Base-by-base conservation (phyloP, 53 echinoderm and acorn worm genomes). In the Antedon mediterranea region DNA sequence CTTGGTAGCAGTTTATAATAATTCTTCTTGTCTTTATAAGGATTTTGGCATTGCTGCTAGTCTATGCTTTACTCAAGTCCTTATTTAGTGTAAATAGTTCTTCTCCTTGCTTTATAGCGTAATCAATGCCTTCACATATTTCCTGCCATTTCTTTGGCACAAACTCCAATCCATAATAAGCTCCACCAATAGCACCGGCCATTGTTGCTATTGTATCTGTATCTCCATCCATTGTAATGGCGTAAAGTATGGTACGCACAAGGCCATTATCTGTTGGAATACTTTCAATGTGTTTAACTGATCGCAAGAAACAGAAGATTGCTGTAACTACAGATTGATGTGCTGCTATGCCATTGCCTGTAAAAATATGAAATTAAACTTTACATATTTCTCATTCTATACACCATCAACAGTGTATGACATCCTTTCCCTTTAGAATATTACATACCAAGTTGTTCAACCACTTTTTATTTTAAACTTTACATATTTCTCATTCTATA, bases 101-200 rank as follows among this genome's bases (percentile, higher is more conserved):
- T 73, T 93, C 81, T 7, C 90, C 98, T 73, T 88, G 89, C 6
- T 71, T 44, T 9, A 90, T 6, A 23, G 92, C 98, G 43, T 82
- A 75, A 15, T 86, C 77, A 28, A 72, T 70, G 3, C 89, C 98
- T 71, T 98, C 98, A 33, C 92, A 97, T 30, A 86, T 80, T 20
- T 72, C 81, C 79, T 34, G 83, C 98, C 98, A 98, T 29, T 73
- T 34, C 31, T 83, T 32, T 0, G 98, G 88, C 0, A 98, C 71
- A 23, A 73, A 75, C 29, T 88, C 98, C 0, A 86, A 34, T 71
- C 98, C 98, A 71, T 93, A 87, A 33, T 85, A 93, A 2, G 98
- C 98, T 32, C 98, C 98, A 1, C 90, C 98, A 13, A 98, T 93
- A 74, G 98, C 98, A 30, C 98, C 98, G 0, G 98, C 98, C 98